Evolutionary conservation across 2,888 invertebrate species (phyloP).

Genomic region (Halictus ligatus): DNA sequence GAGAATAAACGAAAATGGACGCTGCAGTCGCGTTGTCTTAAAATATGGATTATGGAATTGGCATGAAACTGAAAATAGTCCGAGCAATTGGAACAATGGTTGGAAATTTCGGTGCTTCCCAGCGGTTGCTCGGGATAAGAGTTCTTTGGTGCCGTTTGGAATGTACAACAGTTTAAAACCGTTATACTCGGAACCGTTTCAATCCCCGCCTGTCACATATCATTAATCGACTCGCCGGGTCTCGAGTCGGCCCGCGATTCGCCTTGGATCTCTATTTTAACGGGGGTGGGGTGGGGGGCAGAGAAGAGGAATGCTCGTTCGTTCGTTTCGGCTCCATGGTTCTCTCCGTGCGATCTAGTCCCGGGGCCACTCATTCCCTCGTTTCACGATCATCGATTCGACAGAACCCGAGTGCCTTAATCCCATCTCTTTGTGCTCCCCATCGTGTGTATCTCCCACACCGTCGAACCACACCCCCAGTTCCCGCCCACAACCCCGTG

Average conservation of each 20-base stretch:
- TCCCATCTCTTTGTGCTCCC: slow-evolving; percentile 60
- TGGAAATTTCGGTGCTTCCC: neutral
- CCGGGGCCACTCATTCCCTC: slow-evolving; percentile 22
- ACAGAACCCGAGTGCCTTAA: slow-evolving; percentile 79
- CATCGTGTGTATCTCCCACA: slow-evolving; percentile 7
- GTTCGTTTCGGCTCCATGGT: neutral
- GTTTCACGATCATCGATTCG: slow-evolving; percentile 63
- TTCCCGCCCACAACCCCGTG: neutral
- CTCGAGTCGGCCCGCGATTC: neutral
- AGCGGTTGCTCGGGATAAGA: neutral
- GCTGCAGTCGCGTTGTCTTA: neutral
- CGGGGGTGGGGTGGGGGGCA: neutral
- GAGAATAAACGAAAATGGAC: neutral
- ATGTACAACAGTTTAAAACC: neutral
- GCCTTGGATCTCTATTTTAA: slow-evolving; percentile 1
- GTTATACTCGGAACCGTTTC: neutral
- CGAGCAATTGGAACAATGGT: neutral
- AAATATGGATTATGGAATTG: neutral
- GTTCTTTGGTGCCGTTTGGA: neutral
- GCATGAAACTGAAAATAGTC: neutral
- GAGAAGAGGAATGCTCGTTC: neutral
- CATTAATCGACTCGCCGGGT: slow-evolving; percentile 17
- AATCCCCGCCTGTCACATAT: slow-evolving; percentile 28
- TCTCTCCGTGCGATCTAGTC: slow-evolving; percentile 63
- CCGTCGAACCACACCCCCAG: neutral